Evolutionary conservation across 2,113 vertebrate genomes (phyloP).

Genomic region (Plectropomus leopardus): DNA sequence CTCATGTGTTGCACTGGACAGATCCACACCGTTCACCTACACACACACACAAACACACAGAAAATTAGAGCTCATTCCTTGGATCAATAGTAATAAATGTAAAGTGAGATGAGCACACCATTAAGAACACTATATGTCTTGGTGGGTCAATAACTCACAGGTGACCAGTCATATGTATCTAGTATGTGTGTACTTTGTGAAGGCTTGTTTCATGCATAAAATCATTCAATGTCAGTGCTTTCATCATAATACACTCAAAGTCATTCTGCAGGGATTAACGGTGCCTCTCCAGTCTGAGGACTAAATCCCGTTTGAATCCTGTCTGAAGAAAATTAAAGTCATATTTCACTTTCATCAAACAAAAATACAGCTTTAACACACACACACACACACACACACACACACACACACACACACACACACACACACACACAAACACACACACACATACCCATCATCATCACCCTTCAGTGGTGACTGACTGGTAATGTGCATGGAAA

Average conservation of each 20-base stretch:
- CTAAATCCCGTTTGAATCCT: conserved; percentile 27
- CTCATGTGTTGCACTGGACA: conserved; percentile 95
- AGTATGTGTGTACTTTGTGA: conserved; percentile 15
- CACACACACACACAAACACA: no score
- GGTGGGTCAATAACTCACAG: conserved; percentile 13
- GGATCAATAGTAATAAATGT: conserved; percentile 21
- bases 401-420: no score
- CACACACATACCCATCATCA: no score
- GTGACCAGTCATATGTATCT: neutral
- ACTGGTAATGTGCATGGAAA: neutral
- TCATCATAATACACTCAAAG: conserved; percentile 25
- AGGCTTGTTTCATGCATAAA: conserved; percentile 13
- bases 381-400: neutral
- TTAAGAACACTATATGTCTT: neutral
- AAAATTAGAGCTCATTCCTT: neutral
- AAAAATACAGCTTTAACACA: conserved; percentile 18
- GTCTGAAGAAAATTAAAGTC: conserved; percentile 46
- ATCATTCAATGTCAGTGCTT: conserved; percentile 15
- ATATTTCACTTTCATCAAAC: conserved; percentile 26
- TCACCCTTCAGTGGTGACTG: neutral
- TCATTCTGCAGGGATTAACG: conserved; percentile 21
- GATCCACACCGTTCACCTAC: conserved; percentile 95
- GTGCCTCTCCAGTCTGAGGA: conserved; percentile 9
- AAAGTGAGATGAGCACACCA: neutral
- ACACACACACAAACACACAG: conserved; percentile 15